Percentiles rank a stretch among this genome's conserved stretches.
These are phyloP conservation scores for Helicolenus hilgendorfi DNA, from an alignment of 2,797 vertebrate genomes.

Conservation along the genomic window DNA sequence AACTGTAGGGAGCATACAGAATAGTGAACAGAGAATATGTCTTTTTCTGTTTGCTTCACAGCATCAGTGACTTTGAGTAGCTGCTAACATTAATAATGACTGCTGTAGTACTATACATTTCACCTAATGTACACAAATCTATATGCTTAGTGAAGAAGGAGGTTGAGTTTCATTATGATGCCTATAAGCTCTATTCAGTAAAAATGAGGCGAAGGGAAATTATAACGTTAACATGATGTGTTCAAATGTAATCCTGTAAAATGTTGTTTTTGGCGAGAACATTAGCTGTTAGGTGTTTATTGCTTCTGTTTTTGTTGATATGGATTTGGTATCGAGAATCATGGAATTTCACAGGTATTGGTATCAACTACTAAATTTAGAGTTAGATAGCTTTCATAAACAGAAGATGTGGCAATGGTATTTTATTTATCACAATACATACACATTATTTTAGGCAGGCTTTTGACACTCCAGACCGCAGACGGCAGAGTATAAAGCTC, in stretches of 20 bases:
- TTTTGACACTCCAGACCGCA: not conserved
- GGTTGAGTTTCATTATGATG: too few species aligned
- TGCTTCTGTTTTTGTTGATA: not conserved
- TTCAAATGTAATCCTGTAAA: too few species aligned
- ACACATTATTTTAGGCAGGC: not conserved
- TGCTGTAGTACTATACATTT: too few species aligned
- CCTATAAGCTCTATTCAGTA: too few species aligned
- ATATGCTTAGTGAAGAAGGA: too few species aligned
- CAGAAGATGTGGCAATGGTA: not conserved
- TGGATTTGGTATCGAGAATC: not conserved
- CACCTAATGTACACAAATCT: too few species aligned
- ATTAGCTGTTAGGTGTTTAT: not conserved
- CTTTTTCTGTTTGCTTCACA: conserved; percentile 16
- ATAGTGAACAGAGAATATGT: conserved; percentile 11
- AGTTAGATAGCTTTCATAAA: not conserved
- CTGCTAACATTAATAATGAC: not conserved
- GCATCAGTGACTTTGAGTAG: not conserved
- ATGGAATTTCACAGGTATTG: not conserved
- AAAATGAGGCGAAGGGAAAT: too few species aligned
- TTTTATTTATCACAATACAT: not conserved
- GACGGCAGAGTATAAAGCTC: conserved; percentile 15
- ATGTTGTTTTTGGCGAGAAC: not conserved
- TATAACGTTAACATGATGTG: too few species aligned
- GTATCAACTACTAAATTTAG: not conserved
- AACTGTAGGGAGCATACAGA: conserved; percentile 35